Base-by-base conservation (phyloP, 2,888 invertebrate genomes). In the Neelides folsomi region DNA sequence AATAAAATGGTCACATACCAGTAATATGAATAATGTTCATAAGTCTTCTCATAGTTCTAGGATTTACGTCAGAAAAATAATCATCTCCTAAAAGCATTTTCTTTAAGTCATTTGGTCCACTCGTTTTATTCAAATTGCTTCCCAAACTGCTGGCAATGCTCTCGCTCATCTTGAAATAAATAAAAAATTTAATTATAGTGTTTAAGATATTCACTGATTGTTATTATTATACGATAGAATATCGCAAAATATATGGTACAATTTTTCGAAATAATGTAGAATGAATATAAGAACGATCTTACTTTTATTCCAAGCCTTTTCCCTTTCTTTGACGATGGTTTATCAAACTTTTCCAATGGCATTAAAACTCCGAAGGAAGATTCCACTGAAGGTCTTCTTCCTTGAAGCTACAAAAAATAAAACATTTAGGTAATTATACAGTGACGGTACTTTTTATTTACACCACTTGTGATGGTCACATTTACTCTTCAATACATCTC, bases 1-100 rank as follows among this genome's bases (percentile, higher is more conserved):
- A 8, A 2, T 20, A 27, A 12, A 9, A 27, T 16, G 1, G 34
- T 9, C 10, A 45, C 65, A 68, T 66, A 87, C 88, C 89, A 55
- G 94, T 94, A 49, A 95, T 84, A 67, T 94, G 94, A 51, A 95
- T 84, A 53, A 95, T 93, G 72, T 97, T 95, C 89, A 95, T 90
- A 19, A 95, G 77, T 49, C 95, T 77, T 56, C 92, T 75, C 92
- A 98, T 93, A 66, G 92, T 93, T 44, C 94, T 77, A 0, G 97
- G 98, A 75, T 95, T 98, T 58, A 98, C 92, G 71, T 97, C 97
- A 66, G 93, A 94, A 72, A 98, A 97, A 75, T 98, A 98, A 71
- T 97, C 95, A 68, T 95, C 95, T 1, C 94, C 94, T 16, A 93
- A 77, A 60, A 97, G 75, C 74, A 92, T 89, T 65, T 87, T 82